phyloP scores from a whole-genome alignment of 1,140 invertebrate genomes.

The Goniozus legneri region DNA sequence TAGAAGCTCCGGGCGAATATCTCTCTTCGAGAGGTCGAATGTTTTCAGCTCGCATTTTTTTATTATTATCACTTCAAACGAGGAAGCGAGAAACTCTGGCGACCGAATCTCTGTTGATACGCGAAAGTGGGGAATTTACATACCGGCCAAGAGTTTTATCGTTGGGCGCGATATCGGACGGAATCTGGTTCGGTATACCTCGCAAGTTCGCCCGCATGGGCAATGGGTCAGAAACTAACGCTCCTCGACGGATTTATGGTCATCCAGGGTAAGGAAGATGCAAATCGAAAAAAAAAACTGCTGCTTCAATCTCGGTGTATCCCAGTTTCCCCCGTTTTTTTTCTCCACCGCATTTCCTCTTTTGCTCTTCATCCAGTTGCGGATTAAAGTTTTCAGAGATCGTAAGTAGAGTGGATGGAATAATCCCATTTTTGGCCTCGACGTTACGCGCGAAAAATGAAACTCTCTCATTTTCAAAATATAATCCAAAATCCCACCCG shows the following conservation, averaged over 20 bases:
- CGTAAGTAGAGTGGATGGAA: no score
- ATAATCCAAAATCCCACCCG: no score
- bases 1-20: no score
- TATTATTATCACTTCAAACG: no score
- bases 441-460: no score
- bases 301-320: neutral
- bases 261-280: conserved; percentile 25
- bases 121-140: conserved; percentile 38
- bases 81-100: no score
- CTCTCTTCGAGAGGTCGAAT: no score
- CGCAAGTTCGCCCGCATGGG: no score
- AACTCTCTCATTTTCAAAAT: no score
- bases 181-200: conserved; percentile 13
- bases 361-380: conserved; percentile 4
- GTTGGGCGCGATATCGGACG: conserved; percentile 14
- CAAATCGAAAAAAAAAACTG: conserved; percentile 29
- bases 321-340: neutral
- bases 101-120: conserved; percentile 6
- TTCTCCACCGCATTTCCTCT: conserved; percentile 3
- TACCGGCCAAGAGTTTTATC: conserved; percentile 36
- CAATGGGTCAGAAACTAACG: conserved; percentile 13
- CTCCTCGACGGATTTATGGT: conserved; percentile 34
- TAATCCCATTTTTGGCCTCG: no score
- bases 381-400: conserved; percentile 16
- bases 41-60: no score